Percentiles rank a stretch among this genome's conserved stretches.
phyloP scores from a whole-genome alignment of 2,888 invertebrate species.

The Campoplex nolae region DNA sequence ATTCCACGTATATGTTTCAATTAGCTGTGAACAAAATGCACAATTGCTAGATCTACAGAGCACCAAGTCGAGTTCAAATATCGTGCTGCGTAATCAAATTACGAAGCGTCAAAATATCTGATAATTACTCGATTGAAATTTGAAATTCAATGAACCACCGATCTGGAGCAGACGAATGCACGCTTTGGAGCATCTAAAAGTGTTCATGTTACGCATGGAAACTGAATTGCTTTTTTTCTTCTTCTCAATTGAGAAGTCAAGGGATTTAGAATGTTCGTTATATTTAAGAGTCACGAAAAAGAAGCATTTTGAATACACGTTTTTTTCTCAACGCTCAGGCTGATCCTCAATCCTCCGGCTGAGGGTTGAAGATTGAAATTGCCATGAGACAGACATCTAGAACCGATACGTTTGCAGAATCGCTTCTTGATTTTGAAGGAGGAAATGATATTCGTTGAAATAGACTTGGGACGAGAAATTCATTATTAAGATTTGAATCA shows the following conservation, averaged over 20 bases:
- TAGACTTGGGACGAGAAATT: neutral
- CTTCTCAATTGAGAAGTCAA: neutral
- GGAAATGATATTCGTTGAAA: neutral
- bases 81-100: neutral
- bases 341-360: too few relatives aligned
- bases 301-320: too few relatives aligned
- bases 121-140: neutral
- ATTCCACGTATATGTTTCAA: neutral
- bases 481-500: neutral
- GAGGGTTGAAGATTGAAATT: too few relatives aligned
- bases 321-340: too few relatives aligned
- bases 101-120: neutral
- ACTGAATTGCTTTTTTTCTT: neutral
- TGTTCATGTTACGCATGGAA: neutral
- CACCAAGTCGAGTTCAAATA: neutral
- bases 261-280: too few relatives aligned
- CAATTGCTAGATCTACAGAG: neutral
- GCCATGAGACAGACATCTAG: too few relatives aligned
- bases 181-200: neutral
- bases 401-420: neutral
- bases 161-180: neutral
- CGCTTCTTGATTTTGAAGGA: neutral
- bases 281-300: too few relatives aligned
- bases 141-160: neutral
- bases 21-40: neutral